Evolutionary conservation across 2,113 vertebrate genomes (phyloP).

Genomic region (Calonectris borealis): DNA sequence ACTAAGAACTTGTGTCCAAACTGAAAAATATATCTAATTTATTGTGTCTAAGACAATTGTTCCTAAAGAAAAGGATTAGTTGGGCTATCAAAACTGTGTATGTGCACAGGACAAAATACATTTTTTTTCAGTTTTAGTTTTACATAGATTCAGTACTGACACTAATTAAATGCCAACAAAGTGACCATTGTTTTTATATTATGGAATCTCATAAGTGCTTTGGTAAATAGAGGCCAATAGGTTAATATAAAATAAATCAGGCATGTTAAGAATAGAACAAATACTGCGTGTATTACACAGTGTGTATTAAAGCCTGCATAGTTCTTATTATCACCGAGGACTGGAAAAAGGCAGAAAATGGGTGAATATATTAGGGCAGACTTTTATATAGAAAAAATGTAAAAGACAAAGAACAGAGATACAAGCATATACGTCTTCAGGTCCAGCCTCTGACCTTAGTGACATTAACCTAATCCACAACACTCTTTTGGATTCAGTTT

Average conservation of each 20-base stretch:
- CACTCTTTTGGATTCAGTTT: not conserved
- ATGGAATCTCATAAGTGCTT: not conserved
- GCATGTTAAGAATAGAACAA: not conserved
- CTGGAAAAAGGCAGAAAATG: not conserved
- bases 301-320: not conserved
- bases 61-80: not conserved
- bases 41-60: not conserved
- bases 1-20: not conserved
- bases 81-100: not conserved
- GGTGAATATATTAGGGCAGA: not conserved
- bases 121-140: not conserved
- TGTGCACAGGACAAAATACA: rapidly evolving
- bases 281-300: not conserved
- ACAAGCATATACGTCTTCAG: rapidly evolving
- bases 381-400: not conserved
- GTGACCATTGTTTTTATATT: not conserved
- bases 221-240: not conserved
- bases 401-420: not conserved
- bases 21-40: not conserved
- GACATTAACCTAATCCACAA: not conserved
- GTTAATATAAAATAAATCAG: not conserved
- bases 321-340: not conserved
- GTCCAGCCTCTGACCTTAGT: not conserved
- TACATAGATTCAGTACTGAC: not conserved
- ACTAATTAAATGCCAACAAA: not conserved